phyloP scores from a whole-genome alignment of 2,888 invertebrate species.

The Bombyx huttoni region DNA sequence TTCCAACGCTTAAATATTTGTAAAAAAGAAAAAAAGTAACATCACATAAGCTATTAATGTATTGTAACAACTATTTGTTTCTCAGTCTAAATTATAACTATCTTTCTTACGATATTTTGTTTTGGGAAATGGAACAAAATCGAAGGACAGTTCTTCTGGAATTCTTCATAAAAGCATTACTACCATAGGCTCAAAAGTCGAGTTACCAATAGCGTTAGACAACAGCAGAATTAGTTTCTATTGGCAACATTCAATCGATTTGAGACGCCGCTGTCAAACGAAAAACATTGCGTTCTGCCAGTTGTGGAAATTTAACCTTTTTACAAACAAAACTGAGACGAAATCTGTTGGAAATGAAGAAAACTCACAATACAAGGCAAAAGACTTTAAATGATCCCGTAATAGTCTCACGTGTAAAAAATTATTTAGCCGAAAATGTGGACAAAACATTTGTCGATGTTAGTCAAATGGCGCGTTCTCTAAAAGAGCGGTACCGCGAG shows the following conservation, averaged over 20 bases:
- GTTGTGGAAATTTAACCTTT: conserved; percentile 12
- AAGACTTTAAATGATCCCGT: conserved; percentile 67
- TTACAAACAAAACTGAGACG: conserved; percentile 5
- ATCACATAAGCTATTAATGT: too few species aligned
- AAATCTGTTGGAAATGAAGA: conserved; percentile 44
- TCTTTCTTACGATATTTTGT: too few species aligned
- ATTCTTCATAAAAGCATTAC: too few species aligned
- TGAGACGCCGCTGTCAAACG: conserved; percentile 43
- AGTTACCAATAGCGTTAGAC: too few species aligned
- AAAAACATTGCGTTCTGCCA: conserved; percentile 30
- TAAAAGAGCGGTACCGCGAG: conserved; percentile 81
- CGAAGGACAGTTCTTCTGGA: too few species aligned
- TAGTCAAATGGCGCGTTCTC: conserved; percentile 84
- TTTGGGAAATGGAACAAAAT: too few species aligned
- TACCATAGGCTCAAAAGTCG: too few species aligned
- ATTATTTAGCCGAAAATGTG: conserved; percentile 86
- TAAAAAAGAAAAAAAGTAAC: too few species aligned
- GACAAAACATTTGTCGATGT: conserved; percentile 87
- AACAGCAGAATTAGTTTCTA: neutral
- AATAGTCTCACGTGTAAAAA: conserved; percentile 74
- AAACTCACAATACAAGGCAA: conserved; percentile 54
- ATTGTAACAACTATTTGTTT: too few species aligned
- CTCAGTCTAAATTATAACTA: too few species aligned
- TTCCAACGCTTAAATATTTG: too few species aligned
- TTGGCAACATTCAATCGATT: conserved; percentile 48